A percentile compares a stretch with the other conserved stretches of the same genome.
Evolutionary conservation across 2,888 invertebrate genomes (phyloP).

Genomic region (Oligia fasciuncula): DNA sequence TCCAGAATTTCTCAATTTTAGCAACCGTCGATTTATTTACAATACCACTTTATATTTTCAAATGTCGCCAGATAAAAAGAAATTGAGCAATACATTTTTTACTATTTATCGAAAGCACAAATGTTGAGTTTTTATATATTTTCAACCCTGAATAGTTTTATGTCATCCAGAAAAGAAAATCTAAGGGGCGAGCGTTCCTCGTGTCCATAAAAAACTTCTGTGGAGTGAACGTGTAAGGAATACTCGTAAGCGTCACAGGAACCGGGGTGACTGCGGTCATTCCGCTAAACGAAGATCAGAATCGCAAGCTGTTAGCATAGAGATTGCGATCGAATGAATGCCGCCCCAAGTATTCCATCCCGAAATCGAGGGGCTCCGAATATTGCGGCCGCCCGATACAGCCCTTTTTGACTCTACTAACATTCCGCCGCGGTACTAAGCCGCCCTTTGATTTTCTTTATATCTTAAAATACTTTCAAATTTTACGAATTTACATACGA

Average conservation of each 20-base stretch:
- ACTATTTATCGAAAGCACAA: constrained; percentile 55
- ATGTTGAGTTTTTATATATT: constrained; percentile 66
- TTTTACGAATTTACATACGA: constrained; percentile 73
- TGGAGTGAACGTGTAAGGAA: constrained; percentile 89
- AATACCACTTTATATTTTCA: constrained; percentile 10
- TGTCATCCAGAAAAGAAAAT: constrained; percentile 80
- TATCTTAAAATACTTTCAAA: constrained; percentile 78
- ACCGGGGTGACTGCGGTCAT: constrained; percentile 89
- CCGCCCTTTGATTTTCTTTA: constrained; percentile 84
- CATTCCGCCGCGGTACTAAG: constrained; percentile 81
- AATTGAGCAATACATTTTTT: constrained; percentile 48
- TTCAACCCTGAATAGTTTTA: constrained; percentile 74
- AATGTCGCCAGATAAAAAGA: constrained; percentile 25
- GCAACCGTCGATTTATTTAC: constrained; percentile 33
- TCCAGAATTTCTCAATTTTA: constrained; percentile 50
- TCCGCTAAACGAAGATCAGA: constrained; percentile 90
- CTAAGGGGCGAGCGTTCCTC: constrained; percentile 80
- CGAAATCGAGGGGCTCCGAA: constrained; percentile 85
- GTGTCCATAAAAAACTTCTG: constrained; percentile 87
- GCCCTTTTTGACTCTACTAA: constrained; percentile 84
- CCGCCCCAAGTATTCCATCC: constrained; percentile 88
- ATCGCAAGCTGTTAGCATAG: constrained; percentile 90
- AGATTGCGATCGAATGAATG: constrained; percentile 90
- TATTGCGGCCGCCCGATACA: constrained; percentile 87
- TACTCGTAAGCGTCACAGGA: constrained; percentile 84